These are phyloP conservation scores for Cichlasoma orientale DNA, from an alignment of 2,797 vertebrate species.

Conservation along the genomic window DNA sequence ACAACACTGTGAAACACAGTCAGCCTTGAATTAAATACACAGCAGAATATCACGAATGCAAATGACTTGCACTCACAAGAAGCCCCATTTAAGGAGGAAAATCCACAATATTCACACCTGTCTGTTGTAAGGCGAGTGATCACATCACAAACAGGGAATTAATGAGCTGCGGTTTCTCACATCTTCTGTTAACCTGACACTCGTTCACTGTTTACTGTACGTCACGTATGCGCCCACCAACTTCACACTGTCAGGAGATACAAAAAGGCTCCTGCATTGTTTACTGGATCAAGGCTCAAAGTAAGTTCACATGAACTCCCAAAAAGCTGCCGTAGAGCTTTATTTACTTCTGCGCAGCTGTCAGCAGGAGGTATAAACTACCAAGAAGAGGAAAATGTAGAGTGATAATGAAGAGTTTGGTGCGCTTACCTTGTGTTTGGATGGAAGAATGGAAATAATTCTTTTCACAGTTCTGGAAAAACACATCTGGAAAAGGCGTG, in stretches of 20 bases:
- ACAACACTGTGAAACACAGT: slow-evolving; percentile 2
- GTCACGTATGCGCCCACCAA: neutral
- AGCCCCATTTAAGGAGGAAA: neutral
- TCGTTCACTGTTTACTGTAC: neutral
- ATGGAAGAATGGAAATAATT: neutral
- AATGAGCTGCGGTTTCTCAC: slow-evolving; percentile 11
- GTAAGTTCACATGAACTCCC: neutral
- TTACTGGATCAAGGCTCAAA: neutral
- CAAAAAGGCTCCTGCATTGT: neutral
- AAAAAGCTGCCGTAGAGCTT: neutral
- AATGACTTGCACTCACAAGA: neutral
- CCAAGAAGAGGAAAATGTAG: neutral
- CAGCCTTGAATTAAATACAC: slow-evolving; percentile 9
- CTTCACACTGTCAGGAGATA: neutral
- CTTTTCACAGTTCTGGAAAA: neutral
- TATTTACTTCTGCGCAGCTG: neutral
- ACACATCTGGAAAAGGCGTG: neutral
- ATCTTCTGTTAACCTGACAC: neutral
- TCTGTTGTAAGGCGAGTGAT: neutral
- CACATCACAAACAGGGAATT: neutral
- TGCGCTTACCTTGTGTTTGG: neutral
- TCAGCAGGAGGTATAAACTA: neutral
- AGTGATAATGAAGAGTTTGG: neutral
- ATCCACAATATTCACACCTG: neutral
- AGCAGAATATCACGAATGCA: neutral